These are phyloP conservation scores for Apeira syringaria DNA, from an alignment of 2,888 invertebrate species.

Conservation along the genomic window DNA sequence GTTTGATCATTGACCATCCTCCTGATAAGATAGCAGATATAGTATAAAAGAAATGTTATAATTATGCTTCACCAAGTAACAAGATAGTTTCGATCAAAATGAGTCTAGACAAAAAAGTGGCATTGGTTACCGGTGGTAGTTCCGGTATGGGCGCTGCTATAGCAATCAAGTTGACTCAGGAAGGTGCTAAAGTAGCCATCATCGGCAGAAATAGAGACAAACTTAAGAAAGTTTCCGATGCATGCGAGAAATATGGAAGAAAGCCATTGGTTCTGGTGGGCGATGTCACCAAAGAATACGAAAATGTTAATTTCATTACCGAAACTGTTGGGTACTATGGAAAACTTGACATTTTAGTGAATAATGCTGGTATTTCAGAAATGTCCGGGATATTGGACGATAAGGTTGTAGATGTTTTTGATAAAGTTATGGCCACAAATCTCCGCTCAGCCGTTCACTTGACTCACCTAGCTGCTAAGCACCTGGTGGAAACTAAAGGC, in stretches of 20 bases:
- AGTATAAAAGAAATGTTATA: too few relatives aligned
- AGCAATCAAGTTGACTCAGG: conserved; percentile 35
- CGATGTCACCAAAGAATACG: conserved; percentile 39
- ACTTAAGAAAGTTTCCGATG: conserved; percentile 27
- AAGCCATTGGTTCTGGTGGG: conserved; percentile 35
- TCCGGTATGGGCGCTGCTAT: conserved; percentile 52
- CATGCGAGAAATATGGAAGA: conserved; percentile 23
- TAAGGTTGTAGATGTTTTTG: conserved; percentile 34
- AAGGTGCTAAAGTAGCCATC: conserved; percentile 31
- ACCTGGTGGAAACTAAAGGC: conserved; percentile 41
- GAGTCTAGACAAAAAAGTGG: conserved; percentile 40
- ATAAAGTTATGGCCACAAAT: conserved; percentile 39
- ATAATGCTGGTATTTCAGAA: conserved; percentile 39
- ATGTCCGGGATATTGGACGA: conserved; percentile 27
- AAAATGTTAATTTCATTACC: conserved; percentile 33
- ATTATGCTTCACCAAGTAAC: neutral
- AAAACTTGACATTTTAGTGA: conserved; percentile 40
- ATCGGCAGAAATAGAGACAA: conserved; percentile 35
- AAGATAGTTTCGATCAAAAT: conserved; percentile 1
- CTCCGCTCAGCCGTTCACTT: conserved; percentile 36
- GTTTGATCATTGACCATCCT: too few relatives aligned
- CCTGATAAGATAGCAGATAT: neutral
- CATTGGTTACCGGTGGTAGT: conserved; percentile 48
- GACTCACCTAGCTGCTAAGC: conserved; percentile 37
- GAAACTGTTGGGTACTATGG: conserved; percentile 32